Percentiles rank a stretch among this genome's conserved stretches.
Conservation (phyloP, 2,888 invertebrate genomes). For the Apeira syringaria region DNA sequence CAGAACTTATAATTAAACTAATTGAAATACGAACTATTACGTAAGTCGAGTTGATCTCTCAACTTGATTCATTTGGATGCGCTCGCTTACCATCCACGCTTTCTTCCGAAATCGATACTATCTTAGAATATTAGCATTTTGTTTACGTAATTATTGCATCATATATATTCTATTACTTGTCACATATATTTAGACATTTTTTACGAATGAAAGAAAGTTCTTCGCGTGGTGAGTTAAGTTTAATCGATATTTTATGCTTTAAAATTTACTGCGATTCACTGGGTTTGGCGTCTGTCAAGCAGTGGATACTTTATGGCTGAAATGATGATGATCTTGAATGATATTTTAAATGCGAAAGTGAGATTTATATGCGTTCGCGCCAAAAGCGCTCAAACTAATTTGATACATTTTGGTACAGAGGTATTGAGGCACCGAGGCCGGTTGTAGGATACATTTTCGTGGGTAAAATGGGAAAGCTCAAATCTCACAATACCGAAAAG, state of each 20-base stretch:
- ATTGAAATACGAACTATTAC: constrained; percentile 10
- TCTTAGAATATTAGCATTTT: constrained; percentile 25
- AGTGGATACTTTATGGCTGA: no score
- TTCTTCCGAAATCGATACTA: constrained; percentile 33
- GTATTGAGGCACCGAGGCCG: no score
- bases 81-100: constrained; percentile 36
- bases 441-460: no score
- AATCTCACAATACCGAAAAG: no score
- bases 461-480: no score
- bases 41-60: constrained; percentile 26
- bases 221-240: neutral
- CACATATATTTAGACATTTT: constrained; percentile 8
- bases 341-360: no score
- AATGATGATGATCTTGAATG: no score
- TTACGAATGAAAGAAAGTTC: no score
- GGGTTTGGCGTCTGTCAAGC: no score
- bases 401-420: no score
- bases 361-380: no score
- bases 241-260: constrained; percentile 1
- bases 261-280: constrained; percentile 1
- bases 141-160: constrained; percentile 25
- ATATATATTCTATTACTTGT: constrained; percentile 16
- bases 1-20: constrained; percentile 4
- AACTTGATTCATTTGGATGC: constrained; percentile 28
- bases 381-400: no score